Base-by-base conservation (phyloP, 92 coral and sea anemone species). In the Isaurus tuberculatus region DNA sequence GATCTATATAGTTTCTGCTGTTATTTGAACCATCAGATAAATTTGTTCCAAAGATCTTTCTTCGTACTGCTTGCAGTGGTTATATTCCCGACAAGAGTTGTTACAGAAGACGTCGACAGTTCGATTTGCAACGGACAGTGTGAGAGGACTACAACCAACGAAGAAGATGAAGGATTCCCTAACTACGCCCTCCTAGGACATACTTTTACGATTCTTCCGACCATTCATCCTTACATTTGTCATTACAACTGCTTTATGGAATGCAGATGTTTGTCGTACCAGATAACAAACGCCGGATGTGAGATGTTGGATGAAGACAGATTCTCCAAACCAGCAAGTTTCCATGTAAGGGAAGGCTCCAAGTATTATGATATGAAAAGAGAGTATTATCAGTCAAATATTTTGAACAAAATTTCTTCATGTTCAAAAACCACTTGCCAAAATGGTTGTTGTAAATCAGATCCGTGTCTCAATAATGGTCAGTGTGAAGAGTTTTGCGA, bases 381-480 rank as follows among this genome's bases (percentile, higher is more conserved):
- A 16, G 64, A 55, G 9, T 5, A 8, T 55, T 3, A 55, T 16
- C 67, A 61, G 29, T 23, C 32, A 27, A 61, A 61, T 10, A 27
- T 22, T 3, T 7, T 22, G 20, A 29, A 61, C 67, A 10, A 22
- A 7, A 30, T 2, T 49, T 19, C n/a, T n/a, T 61, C 75, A 43
- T 70, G 75, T 40, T 22, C 28, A 5, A 23, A 40, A 1, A 42
- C n/a, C 30, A 22, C 27, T 1, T 90, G 93, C 53, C 37, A 48
- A 7, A 90, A 84, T 40, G 86, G 86, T 9, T 90, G 93, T 31
- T 90, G 93, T 44, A 37, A 65, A 61, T 60, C 84, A 0, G 65
- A 75, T 0, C 68, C 89, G 1, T 90, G 93, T 73, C 83, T 83
- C 7, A 88, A 90, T 68, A 85, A 85, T 5, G 93, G 91, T 5